Percentiles rank a stretch among this genome's conserved stretches.
phyloP scores from a whole-genome alignment of 2,888 invertebrate species.

The Orchesellides sinensis region DNA sequence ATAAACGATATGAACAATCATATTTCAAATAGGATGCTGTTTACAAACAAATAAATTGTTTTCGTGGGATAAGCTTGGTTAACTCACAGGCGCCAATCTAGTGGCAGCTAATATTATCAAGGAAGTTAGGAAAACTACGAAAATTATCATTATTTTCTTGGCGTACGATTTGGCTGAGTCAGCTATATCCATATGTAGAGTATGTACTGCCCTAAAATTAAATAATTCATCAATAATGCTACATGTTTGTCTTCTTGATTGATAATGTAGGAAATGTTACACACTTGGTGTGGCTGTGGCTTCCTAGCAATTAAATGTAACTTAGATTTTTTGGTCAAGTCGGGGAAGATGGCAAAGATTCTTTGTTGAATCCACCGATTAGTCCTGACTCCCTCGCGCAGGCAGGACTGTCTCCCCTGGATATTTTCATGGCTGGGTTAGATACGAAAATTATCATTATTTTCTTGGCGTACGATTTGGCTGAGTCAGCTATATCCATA shows the following conservation, averaged over 20 bases:
- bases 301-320: no score
- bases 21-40: not conserved
- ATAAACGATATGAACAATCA: not conserved
- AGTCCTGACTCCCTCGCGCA: not conserved
- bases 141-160: not conserved
- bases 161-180: not conserved
- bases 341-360: not conserved
- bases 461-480: not conserved
- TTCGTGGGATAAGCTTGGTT: not conserved
- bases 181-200: slow-evolving; percentile 42
- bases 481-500: slow-evolving; percentile 37
- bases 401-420: not conserved
- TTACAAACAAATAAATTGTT: no score
- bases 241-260: not conserved
- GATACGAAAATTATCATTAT: not conserved
- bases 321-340: not conserved
- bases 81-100: not conserved
- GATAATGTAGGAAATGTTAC: not conserved
- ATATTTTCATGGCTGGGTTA: slow-evolving; percentile 1
- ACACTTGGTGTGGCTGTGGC: slow-evolving; percentile 7
- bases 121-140: not conserved
- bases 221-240: no score
- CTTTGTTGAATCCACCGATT: not conserved
- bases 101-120: not conserved
- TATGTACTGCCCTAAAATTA: slow-evolving; percentile 43